Evolutionary conservation across 2,888 invertebrate species (phyloP), one percentile per base, ranked within the genome.

Genomic region (Philaethria dido): DNA sequence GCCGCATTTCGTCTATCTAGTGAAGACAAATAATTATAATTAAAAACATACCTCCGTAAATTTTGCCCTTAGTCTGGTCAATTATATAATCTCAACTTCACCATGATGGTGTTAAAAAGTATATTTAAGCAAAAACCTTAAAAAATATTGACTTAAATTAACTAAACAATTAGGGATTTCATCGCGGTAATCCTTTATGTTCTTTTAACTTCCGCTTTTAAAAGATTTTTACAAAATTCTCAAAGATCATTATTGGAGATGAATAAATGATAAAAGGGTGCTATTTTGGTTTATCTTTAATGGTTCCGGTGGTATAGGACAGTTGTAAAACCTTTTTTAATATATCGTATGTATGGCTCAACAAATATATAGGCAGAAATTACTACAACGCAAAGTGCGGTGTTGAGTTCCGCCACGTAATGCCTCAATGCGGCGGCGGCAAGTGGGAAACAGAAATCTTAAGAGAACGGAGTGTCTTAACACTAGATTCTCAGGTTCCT

Each of bases 101-200:
- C 39, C 13, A 13, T 6, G 13, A 13, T 39, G 3, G 13, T 2
- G 13, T 13, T 2, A 39, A 1, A 13, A 39, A 39, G 39, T 39
- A 47, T 39, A 13, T 55, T 39, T 55, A 3, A 55, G 14, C 14
- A 20, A 2, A 18, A 33, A 16, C 20, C 16, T 54, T 33, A 54
- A 39, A 39, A 39, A 39, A 54, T 54, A 20, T 36, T 55, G 20
- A 18, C 20, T n/a, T n/a, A n/a, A 50, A 25, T 50, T 50, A 50
- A 29, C 50, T 16, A 9, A 29, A n/a, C 25, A 29, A 29, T 50
- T 50, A 29, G 9, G 16, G n/a, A 8, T 50, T 9, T 29, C 8
- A 8, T 29, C 11, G 29, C n/a, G 50, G 50, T 25, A 50, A 50
- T n/a, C 25, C 8, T 22, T 47, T 25, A n/a, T n/a, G n/a, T 25